Evolutionary conservation across 2,113 vertebrate genomes (phyloP), one percentile per base, ranked within the genome.

Genomic region (Phyllostomus discolor): DNA sequence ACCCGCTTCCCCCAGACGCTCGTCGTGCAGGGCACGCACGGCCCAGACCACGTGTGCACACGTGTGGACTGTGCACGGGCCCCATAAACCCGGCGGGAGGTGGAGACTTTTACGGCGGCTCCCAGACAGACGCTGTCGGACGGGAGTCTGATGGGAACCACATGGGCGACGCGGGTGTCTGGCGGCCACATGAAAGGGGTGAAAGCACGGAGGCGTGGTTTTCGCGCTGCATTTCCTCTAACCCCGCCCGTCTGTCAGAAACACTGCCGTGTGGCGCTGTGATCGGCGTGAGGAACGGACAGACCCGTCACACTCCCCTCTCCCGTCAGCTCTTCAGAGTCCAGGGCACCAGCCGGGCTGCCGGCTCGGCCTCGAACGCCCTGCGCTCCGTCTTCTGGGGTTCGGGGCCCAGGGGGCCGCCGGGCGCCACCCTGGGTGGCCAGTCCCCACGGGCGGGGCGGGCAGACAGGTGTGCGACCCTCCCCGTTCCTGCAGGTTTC

Each of bases 401-500:
- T 2, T 50, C 31, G 31, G 75, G 75, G 31, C 28, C 1, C 10
- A 8, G 28, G 26, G 72, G 73, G 43, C 28, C 4, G 28, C 43
- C 4, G 43, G 72, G 43, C 8, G 4, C 26, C 15, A 1, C 4
- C 8, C 4, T 8, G 43, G 76, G 33, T 5, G 0, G 16, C 10
- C 3, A 2, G 33, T 41, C 9, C 24, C 33, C 19, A 1, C 3
- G n/a, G 38, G 19, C 4, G 1, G 12, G 7, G 33, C 20, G 26
- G 52, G 52, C 7, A 2, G 41, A 48, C 31, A 20, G 59, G 41
- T 1, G 28, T 43, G 38, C 7, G 59, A 31, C 81, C 28, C 54
- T 59, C 35, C 79, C 41, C 10, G 79, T 83, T 20, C 46, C 59
- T 64, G 28, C 59, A 64, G 54, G 59, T 33, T n/a, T 66, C 81